These are phyloP conservation scores for Euzophera pinguis DNA, from an alignment of 2,888 invertebrate genomes.

Conservation along the genomic window DNA sequence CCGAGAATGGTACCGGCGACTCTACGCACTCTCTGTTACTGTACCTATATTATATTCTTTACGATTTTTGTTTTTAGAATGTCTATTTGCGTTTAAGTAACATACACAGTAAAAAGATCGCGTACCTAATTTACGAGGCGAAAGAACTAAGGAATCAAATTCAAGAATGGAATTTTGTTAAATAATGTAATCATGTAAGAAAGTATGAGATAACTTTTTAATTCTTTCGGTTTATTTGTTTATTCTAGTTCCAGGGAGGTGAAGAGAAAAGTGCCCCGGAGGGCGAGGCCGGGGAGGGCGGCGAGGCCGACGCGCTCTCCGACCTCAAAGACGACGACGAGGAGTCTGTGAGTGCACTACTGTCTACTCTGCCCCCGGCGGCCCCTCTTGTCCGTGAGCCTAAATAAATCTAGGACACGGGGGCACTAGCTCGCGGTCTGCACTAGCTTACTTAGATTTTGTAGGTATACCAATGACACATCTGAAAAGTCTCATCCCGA, in stretches of 20 bases:
- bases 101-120: too few relatives aligned
- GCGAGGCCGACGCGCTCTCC: slow-evolving; percentile 65
- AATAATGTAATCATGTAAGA: too few relatives aligned
- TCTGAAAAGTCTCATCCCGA: slow-evolving; percentile 29
- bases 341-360: slow-evolving; percentile 84
- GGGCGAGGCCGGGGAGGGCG: slow-evolving; percentile 50
- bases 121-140: too few relatives aligned
- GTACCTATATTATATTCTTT: too few relatives aligned
- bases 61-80: too few relatives aligned
- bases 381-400: slow-evolving; percentile 30
- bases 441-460: slow-evolving; percentile 45
- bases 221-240: not conserved
- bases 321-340: slow-evolving; percentile 79
- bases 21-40: too few relatives aligned
- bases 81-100: too few relatives aligned
- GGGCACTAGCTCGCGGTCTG: slow-evolving; percentile 52
- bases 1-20: too few relatives aligned
- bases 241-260: slow-evolving; percentile 52
- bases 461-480: slow-evolving; percentile 31
- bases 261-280: slow-evolving; percentile 54
- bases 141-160: too few relatives aligned
- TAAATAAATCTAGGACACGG: slow-evolving; percentile 61
- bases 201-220: too few relatives aligned
- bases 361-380: slow-evolving; percentile 26
- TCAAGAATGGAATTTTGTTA: too few relatives aligned